Conservation (phyloP, 2,888 invertebrate genomes). For the Merodon equestris region DNA sequence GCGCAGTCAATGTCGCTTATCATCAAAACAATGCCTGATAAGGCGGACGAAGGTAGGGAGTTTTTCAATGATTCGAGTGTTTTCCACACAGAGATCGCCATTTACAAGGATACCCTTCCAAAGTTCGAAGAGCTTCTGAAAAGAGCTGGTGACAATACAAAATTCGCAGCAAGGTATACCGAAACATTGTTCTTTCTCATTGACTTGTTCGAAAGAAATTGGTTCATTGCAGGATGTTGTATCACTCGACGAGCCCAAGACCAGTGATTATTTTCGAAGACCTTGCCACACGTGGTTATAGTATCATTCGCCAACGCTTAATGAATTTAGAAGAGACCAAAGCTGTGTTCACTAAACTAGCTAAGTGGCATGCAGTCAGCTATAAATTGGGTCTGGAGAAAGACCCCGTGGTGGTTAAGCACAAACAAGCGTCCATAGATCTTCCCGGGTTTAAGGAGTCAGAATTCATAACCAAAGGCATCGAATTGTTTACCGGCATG, state of each 20-base stretch:
- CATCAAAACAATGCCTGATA: constrained; percentile 65
- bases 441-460: neutral
- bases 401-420: constrained; percentile 20
- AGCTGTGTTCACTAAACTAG: constrained; percentile 50
- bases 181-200: neutral
- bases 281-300: constrained; percentile 45
- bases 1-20: constrained; percentile 52
- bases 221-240: constrained; percentile 29
- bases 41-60: constrained; percentile 62
- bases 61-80: constrained; percentile 36
- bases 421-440: constrained; percentile 10
- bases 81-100: constrained; percentile 66
- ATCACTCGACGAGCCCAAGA: constrained; percentile 4
- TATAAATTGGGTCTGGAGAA: constrained; percentile 51
- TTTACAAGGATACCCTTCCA: constrained; percentile 63
- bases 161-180: constrained; percentile 57
- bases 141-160: constrained; percentile 56
- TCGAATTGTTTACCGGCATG: neutral
- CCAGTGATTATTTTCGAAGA: constrained; percentile 60
- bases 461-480: neutral
- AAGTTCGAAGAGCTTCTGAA: constrained; percentile 62
- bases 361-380: constrained; percentile 68
- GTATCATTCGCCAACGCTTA: constrained; percentile 44
- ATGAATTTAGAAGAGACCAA: constrained; percentile 47
- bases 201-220: neutral